Conservation (phyloP, 37 sponge, comb jelly and placozoan species). For the Chondrilla cf. caribensis region DNA sequence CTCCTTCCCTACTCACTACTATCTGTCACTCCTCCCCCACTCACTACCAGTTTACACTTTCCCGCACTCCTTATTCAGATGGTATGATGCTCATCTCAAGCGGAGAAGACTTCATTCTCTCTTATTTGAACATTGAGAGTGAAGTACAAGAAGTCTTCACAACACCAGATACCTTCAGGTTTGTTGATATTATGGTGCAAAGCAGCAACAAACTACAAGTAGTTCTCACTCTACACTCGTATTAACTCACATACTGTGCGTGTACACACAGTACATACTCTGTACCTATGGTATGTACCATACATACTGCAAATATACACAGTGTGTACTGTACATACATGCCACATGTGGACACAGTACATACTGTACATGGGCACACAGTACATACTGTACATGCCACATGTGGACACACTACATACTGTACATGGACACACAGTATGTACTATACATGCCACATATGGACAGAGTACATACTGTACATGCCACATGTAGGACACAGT, state of each 20-base stretch:
- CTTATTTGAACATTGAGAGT: neutral
- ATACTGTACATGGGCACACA: neutral
- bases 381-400: neutral
- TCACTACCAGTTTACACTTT: neutral
- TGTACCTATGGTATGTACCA: no score
- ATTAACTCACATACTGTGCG: no score
- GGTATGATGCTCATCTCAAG: neutral
- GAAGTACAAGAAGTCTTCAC: neutral
- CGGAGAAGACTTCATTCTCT: constrained; percentile 1
- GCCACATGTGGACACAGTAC: no score
- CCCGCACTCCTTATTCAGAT: neutral
- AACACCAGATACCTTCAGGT: neutral
- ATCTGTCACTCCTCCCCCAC: neutral
- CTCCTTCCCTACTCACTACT: no score
- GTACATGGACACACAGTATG: neutral
- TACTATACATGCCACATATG: neutral
- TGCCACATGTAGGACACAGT: constrained; percentile 26
- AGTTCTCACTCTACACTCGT: no score
- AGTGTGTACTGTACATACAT: no score
- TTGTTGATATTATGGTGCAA: neutral
- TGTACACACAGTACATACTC: no score
- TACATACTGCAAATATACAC: no score
- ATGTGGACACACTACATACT: neutral
- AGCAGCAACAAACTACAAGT: no score
- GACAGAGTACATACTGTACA: neutral